Percentiles rank a stretch among this genome's conserved stretches.
Conservation (phyloP, 2,113 vertebrate genomes). For the Porphyrio hochstetteri region DNA sequence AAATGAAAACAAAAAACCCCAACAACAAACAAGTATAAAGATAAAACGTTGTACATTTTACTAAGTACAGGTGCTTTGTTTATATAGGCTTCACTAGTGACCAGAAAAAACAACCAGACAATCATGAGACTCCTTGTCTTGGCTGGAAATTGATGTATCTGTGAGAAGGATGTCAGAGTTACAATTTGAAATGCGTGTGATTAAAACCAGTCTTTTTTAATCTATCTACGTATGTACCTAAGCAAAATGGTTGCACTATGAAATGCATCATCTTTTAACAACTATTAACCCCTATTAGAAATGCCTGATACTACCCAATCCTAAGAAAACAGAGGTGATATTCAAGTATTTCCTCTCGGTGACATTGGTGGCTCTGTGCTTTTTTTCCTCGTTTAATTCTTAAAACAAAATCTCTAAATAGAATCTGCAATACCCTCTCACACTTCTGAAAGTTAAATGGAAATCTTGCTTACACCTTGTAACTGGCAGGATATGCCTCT, state of each 20-base stretch:
- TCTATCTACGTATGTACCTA: not conserved
- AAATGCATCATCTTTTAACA: not conserved
- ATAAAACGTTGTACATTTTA: not conserved
- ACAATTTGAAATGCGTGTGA: not conserved
- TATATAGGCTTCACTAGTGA: not conserved
- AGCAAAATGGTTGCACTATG: not conserved
- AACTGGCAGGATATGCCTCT: not conserved
- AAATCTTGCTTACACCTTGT: not conserved
- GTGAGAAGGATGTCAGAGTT: not conserved
- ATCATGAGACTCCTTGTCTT: not conserved
- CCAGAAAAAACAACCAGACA: not conserved
- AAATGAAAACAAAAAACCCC: no score
- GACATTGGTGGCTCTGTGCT: not conserved
- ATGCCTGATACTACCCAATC: not conserved
- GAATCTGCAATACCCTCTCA: not conserved
- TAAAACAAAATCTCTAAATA: not conserved
- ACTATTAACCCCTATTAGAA: not conserved
- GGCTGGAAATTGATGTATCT: not conserved
- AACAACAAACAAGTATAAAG: not conserved
- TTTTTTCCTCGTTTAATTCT: not conserved
- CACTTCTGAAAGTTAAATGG: not conserved
- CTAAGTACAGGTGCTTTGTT: not conserved
- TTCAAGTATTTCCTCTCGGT: not conserved
- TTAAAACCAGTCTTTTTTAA: not conserved
- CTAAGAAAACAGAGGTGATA: not conserved